A percentile compares a stretch with the other conserved stretches of the same genome.
Conservation (phyloP, 2,888 invertebrate species). For the Silvanus unidentatus region DNA sequence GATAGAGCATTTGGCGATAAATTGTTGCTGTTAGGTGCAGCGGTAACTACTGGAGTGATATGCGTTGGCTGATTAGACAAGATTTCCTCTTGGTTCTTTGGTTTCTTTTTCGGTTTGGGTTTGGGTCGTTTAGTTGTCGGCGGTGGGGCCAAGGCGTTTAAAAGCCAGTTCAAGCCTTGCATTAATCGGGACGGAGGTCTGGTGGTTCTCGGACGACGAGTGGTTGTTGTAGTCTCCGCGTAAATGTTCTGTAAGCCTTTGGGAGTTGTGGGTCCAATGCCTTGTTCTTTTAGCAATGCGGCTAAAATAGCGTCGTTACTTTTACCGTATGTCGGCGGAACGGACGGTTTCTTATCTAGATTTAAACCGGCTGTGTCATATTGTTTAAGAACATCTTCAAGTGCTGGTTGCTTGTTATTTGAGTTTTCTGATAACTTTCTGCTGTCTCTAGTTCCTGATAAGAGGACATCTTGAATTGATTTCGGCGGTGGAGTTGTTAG, state of each 20-base stretch:
- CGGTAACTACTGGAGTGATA: conserved; percentile 36
- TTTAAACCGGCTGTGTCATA: conserved; percentile 32
- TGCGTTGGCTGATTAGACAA: conserved; percentile 38
- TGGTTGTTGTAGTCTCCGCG: conserved; percentile 26
- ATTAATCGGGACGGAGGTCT: conserved; percentile 42
- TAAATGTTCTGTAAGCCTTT: conserved; percentile 24
- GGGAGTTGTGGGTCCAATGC: conserved; percentile 66
- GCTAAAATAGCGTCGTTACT: conserved; percentile 66
- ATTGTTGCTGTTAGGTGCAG: conserved; percentile 25
- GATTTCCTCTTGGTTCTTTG: conserved; percentile 27
- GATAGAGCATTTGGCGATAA: conserved; percentile 27
- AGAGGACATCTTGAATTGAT: conserved; percentile 27
- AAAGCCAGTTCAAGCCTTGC: conserved; percentile 43
- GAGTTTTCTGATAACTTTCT: conserved; percentile 13
- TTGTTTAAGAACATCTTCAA: conserved; percentile 39
- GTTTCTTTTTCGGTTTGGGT: conserved; percentile 23
- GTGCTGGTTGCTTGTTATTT: conserved; percentile 24
- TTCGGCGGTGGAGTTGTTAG: conserved; percentile 24
- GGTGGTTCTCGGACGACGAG: conserved; percentile 38
- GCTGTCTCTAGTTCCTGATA: conserved; percentile 8
- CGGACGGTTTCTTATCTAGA: conserved; percentile 27
- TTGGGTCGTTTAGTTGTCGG: conserved; percentile 29
- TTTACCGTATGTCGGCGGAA: conserved; percentile 48
- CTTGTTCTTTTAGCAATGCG: conserved; percentile 63
- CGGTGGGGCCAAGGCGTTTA: conserved; percentile 37